These are phyloP conservation scores for Gryllus longicercus DNA, from an alignment of 2,888 invertebrate species.

Conservation along the genomic window DNA sequence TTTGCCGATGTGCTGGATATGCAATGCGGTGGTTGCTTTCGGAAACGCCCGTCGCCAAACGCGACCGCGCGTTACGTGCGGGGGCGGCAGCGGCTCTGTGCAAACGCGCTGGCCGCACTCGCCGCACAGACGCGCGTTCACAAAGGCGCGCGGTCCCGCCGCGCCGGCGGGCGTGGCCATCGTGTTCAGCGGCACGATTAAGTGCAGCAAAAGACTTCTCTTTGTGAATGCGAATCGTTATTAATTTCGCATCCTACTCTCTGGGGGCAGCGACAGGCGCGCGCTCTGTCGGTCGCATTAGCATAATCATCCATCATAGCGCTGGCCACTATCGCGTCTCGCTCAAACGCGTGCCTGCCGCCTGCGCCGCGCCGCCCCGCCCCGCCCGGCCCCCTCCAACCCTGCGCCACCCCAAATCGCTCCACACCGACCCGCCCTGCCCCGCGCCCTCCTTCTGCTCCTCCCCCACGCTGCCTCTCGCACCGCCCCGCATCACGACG, in stretches of 20 bases:
- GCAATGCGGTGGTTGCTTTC: too few species aligned
- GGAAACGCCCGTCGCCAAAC: too few species aligned
- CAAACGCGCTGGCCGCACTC: not conserved
- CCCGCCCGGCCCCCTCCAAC: not conserved
- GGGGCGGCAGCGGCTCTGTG: not conserved
- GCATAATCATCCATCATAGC: slow-evolving; percentile 17
- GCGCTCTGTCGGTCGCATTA: slow-evolving; percentile 1
- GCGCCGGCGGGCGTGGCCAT: not conserved
- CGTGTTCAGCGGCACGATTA: slow-evolving; percentile 17
- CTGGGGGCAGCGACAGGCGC: not conserved
- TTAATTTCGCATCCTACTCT: slow-evolving; percentile 4
- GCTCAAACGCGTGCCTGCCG: slow-evolving; percentile 6
- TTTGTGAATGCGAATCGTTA: slow-evolving; percentile 2
- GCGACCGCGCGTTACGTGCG: not conserved
- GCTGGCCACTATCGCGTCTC: slow-evolving; percentile 7
- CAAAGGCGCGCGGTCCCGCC: too few species aligned
- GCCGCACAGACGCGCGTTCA: too few species aligned
- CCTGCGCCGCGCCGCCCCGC: not conserved
- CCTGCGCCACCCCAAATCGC: not conserved
- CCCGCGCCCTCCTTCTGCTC: not conserved
- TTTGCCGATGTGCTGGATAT: too few species aligned
- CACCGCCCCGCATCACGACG: too few species aligned
- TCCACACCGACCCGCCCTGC: not conserved
- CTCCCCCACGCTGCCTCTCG: too few species aligned
- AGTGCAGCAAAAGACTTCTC: slow-evolving; percentile 1